Percentiles rank a stretch among this genome's conserved stretches.
These are phyloP conservation scores for Emydura subglobosa DNA, from an alignment of 2,113 vertebrate species.

Conservation along the genomic window DNA sequence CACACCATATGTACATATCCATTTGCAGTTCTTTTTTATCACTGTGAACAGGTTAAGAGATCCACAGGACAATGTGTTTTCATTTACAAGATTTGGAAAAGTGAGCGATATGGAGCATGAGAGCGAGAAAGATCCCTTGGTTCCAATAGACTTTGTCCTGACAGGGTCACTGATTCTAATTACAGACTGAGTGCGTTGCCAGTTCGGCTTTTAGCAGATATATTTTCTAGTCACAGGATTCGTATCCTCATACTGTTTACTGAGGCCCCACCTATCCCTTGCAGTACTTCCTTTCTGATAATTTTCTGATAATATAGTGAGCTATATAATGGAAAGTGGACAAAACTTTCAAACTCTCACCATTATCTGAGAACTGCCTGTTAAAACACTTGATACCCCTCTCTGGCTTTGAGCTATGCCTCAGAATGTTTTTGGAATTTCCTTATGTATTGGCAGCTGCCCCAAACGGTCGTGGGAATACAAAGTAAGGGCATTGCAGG, in stretches of 20 bases:
- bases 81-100: neutral
- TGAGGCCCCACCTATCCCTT: slow-evolving; percentile 48
- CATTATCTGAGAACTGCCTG: slow-evolving; percentile 49
- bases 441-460: slow-evolving; percentile 17
- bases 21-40: neutral
- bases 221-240: neutral
- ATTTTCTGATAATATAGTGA: slow-evolving; percentile 14
- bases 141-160: slow-evolving; percentile 1
- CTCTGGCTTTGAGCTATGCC: neutral
- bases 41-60: neutral
- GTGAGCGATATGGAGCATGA: fast-evolving
- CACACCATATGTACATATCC: neutral
- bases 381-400: slow-evolving; percentile 59
- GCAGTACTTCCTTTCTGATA: slow-evolving; percentile 64
- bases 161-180: neutral
- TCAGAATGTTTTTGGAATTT: slow-evolving; percentile 48
- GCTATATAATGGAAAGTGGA: slow-evolving; percentile 25
- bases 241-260: slow-evolving; percentile 2
- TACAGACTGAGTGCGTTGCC: neutral
- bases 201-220: neutral
- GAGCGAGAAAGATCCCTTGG: neutral
- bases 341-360: slow-evolving; percentile 22
- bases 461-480: slow-evolving; percentile 10
- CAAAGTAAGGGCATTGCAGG: neutral
- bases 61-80: neutral